Conservation (phyloP, 2,113 vertebrate genomes). For the Crypturellus undulatus region DNA sequence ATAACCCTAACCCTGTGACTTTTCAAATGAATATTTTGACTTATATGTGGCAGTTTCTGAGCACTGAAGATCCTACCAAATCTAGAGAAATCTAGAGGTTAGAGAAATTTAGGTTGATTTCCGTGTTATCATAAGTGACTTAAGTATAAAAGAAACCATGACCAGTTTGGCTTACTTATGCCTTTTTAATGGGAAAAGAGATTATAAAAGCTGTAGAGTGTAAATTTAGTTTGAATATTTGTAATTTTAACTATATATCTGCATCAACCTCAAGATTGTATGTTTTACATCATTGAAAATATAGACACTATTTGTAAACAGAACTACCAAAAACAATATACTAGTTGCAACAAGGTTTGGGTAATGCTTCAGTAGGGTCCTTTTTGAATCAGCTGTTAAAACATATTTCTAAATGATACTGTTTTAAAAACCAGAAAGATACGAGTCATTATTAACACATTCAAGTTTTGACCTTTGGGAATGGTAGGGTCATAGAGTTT, state of each 20-base stretch:
- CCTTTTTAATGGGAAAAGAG: background rate
- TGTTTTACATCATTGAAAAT: background rate
- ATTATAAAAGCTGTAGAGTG: background rate
- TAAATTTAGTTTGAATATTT: background rate
- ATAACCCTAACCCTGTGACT: background rate
- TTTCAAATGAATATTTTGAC: background rate
- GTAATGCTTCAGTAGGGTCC: background rate
- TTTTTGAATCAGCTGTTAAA: background rate
- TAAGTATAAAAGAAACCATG: background rate
- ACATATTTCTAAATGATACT: background rate
- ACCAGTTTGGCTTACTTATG: background rate
- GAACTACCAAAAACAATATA: background rate
- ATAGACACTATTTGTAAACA: background rate
- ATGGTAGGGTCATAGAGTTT: background rate
- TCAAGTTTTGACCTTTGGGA: background rate
- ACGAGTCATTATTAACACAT: background rate
- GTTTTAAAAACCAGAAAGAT: background rate
- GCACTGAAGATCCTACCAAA: background rate
- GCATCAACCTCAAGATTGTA: background rate
- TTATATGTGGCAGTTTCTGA: background rate
- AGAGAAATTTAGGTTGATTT: background rate
- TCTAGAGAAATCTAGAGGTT: background rate
- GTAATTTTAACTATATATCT: background rate
- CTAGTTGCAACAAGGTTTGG: background rate
- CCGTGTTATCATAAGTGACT: background rate